phyloP scores from a whole-genome alignment of 1,140 invertebrate species.

The Neodiprion pinetum region DNA sequence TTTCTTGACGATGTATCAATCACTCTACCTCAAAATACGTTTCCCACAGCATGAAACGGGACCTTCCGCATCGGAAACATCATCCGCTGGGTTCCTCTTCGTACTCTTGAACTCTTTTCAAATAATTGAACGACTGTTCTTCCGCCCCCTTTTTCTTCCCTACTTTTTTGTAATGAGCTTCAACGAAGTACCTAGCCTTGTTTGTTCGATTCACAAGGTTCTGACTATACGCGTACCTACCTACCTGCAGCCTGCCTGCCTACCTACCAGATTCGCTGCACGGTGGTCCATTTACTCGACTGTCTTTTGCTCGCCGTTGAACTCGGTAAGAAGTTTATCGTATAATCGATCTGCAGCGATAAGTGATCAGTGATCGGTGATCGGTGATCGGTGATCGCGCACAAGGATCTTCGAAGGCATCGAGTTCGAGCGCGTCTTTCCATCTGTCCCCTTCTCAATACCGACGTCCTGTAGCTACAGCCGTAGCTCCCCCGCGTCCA shows the following conservation, averaged over 20 bases:
- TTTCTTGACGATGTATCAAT: no score
- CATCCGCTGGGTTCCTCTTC: no score
- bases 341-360: neutral
- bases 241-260: no score
- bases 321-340: neutral
- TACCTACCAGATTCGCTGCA: neutral
- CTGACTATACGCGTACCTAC: no score
- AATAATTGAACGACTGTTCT: conserved; percentile 32
- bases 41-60: no score
- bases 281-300: neutral
- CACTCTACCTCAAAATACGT: no score
- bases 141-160: conserved; percentile 31
- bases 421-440: neutral
- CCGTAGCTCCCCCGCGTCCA: conserved; percentile 11
- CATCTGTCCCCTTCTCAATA: neutral
- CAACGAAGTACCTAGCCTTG: no score
- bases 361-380: neutral
- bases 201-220: no score
- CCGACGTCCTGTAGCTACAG: conserved; percentile 1
- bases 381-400: neutral
- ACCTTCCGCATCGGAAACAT: no score
- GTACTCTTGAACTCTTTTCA: conserved; percentile 15
- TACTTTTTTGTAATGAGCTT: conserved; percentile 9
- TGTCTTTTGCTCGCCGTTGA: neutral
- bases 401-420: neutral